Conservation (phyloP, 2,113 vertebrate genomes). For the Equus quagga region DNA sequence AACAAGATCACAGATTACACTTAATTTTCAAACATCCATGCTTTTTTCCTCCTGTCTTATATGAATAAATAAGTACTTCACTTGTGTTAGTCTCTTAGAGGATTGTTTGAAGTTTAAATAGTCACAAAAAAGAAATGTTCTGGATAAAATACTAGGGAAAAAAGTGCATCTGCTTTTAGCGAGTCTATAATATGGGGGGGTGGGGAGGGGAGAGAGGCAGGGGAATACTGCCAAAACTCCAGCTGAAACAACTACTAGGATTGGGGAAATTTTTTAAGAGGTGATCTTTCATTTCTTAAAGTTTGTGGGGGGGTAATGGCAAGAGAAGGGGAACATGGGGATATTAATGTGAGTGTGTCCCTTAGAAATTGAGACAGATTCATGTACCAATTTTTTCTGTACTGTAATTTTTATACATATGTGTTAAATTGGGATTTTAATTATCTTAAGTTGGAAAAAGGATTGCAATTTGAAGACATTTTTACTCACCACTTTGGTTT, state of each 20-base stretch:
- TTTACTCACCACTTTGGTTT: not conserved
- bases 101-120: not conserved
- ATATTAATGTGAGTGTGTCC: not conserved
- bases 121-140: not conserved
- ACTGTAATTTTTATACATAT: not conserved
- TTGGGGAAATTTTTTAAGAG: not conserved
- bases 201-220: not conserved
- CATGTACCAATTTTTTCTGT: not conserved
- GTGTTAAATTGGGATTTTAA: constrained; percentile 13
- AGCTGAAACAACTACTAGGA: not conserved
- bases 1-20: not conserved
- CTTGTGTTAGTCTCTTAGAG: not conserved
- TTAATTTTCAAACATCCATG: constrained; percentile 1
- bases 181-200: not conserved
- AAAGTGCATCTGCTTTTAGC: not conserved
- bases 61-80: not conserved
- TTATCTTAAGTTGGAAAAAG: constrained; percentile 22
- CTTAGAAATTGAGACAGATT: not conserved
- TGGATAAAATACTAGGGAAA: not conserved
- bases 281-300: not conserved
- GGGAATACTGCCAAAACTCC: not conserved
- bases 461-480: not conserved
- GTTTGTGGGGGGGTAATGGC: not conserved
- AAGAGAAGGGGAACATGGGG: not conserved
- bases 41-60: not conserved